Conservation (phyloP, 1,140 invertebrate genomes). For the Chlorops oryzae region DNA sequence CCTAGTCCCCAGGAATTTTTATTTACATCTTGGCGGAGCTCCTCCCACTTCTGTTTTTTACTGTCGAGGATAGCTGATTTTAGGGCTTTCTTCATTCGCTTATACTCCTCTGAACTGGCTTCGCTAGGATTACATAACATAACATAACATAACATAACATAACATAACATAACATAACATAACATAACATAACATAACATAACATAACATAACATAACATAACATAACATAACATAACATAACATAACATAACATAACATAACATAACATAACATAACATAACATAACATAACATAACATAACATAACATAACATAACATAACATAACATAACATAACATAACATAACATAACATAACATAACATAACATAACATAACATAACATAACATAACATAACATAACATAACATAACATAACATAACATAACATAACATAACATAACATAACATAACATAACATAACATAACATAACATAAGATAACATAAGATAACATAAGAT, state of each 20-base stretch:
- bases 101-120: no score
- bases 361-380: not conserved
- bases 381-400: not conserved
- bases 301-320: not conserved
- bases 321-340: not conserved
- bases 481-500: not conserved
- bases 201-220: not conserved
- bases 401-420: not conserved
- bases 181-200: not conserved
- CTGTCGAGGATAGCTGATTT: no score
- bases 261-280: not conserved
- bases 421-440: not conserved
- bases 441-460: not conserved
- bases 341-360: not conserved
- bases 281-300: not conserved
- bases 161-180: not conserved
- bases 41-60: no score
- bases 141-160: not conserved
- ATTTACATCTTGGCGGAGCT: no score
- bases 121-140: no score
- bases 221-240: not conserved
- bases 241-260: not conserved
- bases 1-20: no score
- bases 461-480: not conserved
- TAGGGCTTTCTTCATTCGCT: no score